Conservation (phyloP, 2,113 vertebrate species). For the Saccopteryx leptura region DNA sequence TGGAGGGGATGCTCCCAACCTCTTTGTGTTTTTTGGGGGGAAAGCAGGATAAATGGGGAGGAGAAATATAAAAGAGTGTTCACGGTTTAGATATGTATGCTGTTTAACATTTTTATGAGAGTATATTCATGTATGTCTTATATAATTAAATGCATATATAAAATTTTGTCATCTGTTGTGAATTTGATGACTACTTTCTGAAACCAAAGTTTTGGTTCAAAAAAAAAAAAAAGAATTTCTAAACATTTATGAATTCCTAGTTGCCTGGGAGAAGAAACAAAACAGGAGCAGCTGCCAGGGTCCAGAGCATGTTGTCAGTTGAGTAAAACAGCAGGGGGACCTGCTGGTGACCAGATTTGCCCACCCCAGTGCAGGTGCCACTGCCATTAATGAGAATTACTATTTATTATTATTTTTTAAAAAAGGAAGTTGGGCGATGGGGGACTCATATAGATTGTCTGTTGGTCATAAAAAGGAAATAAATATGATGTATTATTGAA, state of each 20-base stretch:
- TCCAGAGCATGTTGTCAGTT: slow-evolving; percentile 84
- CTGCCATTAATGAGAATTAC: slow-evolving; percentile 87
- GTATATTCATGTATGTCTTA: not conserved
- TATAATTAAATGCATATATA: not conserved
- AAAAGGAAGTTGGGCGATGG: slow-evolving; percentile 82
- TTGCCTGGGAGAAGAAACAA: slow-evolving; percentile 83
- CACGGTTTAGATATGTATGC: not conserved
- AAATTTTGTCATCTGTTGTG: slow-evolving; percentile 24
- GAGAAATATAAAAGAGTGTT: not conserved
- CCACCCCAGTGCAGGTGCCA: slow-evolving; percentile 87
- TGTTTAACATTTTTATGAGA: not conserved
- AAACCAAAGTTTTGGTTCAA: slow-evolving; percentile 86
- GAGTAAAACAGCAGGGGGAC: slow-evolving; percentile 89
- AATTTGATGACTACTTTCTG: slow-evolving; percentile 64
- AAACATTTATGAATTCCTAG: slow-evolving; percentile 84
- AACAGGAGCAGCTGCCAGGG: slow-evolving; percentile 86
- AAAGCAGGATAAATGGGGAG: not conserved
- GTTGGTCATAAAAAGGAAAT: slow-evolving; percentile 84
- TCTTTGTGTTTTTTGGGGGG: not conserved
- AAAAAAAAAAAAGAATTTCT: slow-evolving; percentile 85
- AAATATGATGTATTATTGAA: slow-evolving; percentile 75
- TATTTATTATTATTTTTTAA: slow-evolving; percentile 84
- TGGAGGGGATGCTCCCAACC: not conserved
- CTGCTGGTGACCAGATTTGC: slow-evolving; percentile 89
- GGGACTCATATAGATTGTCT: slow-evolving; percentile 81